Conservation (phyloP, 1,140 invertebrate species). For the Sesamia nonagrioides region DNA sequence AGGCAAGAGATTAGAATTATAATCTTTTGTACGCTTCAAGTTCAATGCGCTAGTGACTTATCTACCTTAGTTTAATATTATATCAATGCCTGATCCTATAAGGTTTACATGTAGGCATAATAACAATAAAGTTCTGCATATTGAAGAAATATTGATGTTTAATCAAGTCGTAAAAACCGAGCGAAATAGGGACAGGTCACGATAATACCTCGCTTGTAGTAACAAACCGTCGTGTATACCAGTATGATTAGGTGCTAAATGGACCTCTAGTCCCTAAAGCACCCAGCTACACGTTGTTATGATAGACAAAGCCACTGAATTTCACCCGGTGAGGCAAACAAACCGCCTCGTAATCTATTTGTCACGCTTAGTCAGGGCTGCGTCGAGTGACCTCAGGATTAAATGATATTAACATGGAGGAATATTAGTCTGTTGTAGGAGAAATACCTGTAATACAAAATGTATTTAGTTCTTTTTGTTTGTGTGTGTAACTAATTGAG, state of each 20-base stretch:
- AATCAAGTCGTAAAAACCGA: too few relatives aligned
- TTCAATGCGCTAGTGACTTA: too few relatives aligned
- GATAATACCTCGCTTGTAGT: not conserved
- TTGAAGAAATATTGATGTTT: too few relatives aligned
- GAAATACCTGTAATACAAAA: not conserved
- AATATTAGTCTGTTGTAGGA: not conserved
- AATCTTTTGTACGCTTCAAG: too few relatives aligned
- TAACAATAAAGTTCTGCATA: too few relatives aligned
- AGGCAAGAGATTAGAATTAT: too few relatives aligned
- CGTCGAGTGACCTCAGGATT: conserved; percentile 39
- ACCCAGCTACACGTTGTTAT: not conserved
- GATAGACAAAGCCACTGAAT: conserved; percentile 30
- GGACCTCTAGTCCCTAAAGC: conserved; percentile 3
- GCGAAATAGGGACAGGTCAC: too few relatives aligned
- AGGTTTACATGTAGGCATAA: too few relatives aligned
- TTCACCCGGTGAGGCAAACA: conserved; percentile 36
- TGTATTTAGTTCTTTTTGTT: too few relatives aligned
- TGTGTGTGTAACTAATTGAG: too few relatives aligned
- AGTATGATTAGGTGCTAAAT: conserved; percentile 25
- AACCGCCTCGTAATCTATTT: conserved; percentile 49
- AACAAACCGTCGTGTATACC: not conserved
- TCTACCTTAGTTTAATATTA: too few relatives aligned
- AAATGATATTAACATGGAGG: conserved; percentile 40
- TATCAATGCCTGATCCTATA: too few relatives aligned
- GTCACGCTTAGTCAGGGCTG: conserved; percentile 44